Evolutionary conservation across 2,888 invertebrate species (phyloP), one percentile per base, ranked within the genome.

Genomic region (Callyntrura guangdongensis): DNA sequence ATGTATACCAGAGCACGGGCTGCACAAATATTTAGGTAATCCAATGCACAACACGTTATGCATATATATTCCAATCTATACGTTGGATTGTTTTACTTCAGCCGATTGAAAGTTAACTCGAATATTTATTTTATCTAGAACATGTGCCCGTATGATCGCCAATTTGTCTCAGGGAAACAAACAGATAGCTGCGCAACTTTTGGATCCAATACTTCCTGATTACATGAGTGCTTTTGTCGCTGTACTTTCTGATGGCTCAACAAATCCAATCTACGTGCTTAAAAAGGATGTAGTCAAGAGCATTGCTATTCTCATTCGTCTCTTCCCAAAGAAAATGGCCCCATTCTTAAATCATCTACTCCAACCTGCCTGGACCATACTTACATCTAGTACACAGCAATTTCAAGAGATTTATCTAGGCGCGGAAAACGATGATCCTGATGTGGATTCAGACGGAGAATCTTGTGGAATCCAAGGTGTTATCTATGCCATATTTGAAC

Each of bases 401-500:
- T 97, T 97, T 94, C 96, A 97, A 0, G 96, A 96, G 92, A 96
- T 96, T 0, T 96, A 97, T 0, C 96, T 96, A 94, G 96, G 96
- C 9, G 95, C 96, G 77, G 95, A 95, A 86, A 95, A 96, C 17
- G 95, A 96, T 27, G 95, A 96, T 17, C 95, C 96, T 90, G 96
- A 96, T 61, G 96, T 96, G 12, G 96, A 96, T 94, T 97, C 97
- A 17, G 96, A 96, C 95, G 96, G 96, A 96, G 95, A 94, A 94
- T 91, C 56, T 95, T 96, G 92, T 90, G 93, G 93, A 56, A 93
- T 93, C 94, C 95, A 95, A 94, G 95, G 95, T 91, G 94, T 95
- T 25, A 95, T 96, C 12, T 95, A 95, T 93, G 95, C 95, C 45
- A 95, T 96, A 82, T 96, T 96, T 94, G 96, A 96, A 93, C 95